Percentiles rank a stretch among this genome's conserved stretches.
Conservation (phyloP, 2,797 vertebrate genomes). For the Petrocephalus schoutedeni region DNA sequence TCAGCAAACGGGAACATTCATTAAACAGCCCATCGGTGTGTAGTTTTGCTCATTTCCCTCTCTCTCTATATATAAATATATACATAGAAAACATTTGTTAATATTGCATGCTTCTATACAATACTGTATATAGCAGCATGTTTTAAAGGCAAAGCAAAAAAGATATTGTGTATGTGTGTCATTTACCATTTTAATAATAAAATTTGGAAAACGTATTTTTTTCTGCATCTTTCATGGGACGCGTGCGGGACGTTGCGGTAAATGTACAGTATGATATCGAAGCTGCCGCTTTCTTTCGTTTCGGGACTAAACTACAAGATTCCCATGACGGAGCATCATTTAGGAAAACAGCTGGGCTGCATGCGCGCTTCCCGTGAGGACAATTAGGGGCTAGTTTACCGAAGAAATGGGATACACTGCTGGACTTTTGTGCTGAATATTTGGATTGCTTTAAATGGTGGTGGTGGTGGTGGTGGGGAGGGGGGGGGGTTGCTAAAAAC, state of each 20-base stretch:
- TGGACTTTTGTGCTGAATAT: background rate
- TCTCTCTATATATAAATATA: slow-evolving; percentile 50
- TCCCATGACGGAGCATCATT: background rate
- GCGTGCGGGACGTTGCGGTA: slow-evolving; percentile 42
- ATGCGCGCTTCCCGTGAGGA: background rate
- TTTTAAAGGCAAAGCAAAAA: slow-evolving; percentile 60
- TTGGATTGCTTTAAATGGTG: background rate
- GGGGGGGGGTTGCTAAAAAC: background rate
- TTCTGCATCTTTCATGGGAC: slow-evolving; percentile 58
- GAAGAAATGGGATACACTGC: background rate
- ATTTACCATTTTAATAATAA: slow-evolving; percentile 73
- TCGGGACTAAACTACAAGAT: background rate
- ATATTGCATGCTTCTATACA: slow-evolving; percentile 76
- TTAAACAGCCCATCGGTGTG: slow-evolving; percentile 41
- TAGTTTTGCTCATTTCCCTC: slow-evolving; percentile 39
- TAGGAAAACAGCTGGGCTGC: background rate
- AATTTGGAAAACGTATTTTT: slow-evolving; percentile 57
- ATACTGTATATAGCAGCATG: slow-evolving; percentile 83
- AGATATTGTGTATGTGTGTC: slow-evolving; percentile 68
- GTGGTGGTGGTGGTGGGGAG: too few species aligned
- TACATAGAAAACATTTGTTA: slow-evolving; percentile 56
- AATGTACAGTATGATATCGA: slow-evolving; percentile 34
- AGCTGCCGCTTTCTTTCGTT: background rate
- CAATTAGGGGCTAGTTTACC: background rate
- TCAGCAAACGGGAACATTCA: slow-evolving; percentile 35